phyloP scores from a whole-genome alignment of 2,797 vertebrate species.

The Neosalanx taihuensis region DNA sequence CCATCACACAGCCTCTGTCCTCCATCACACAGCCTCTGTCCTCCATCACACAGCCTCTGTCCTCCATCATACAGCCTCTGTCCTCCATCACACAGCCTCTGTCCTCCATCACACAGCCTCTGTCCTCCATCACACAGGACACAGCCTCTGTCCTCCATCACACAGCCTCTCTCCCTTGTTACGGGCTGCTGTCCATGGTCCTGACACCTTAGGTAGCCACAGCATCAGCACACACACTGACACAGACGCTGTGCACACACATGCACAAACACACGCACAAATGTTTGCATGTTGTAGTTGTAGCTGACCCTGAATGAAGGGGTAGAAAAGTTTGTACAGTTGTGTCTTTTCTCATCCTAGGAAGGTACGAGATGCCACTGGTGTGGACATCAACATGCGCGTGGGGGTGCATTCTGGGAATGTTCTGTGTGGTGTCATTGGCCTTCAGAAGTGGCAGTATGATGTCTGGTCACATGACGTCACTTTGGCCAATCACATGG shows the following conservation, averaged over 20 bases:
- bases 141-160: no score
- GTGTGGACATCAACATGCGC: constrained; percentile 96
- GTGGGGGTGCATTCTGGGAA: constrained; percentile 97
- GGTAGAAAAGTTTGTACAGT: not conserved
- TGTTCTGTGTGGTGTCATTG: constrained; percentile 94
- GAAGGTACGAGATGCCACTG: constrained; percentile 93
- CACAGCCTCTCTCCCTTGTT: no score
- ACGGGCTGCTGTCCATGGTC: no score
- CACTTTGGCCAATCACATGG: constrained; percentile 97
- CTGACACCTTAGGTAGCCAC: no score
- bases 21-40: no score
- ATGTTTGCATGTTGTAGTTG: constrained; percentile 2
- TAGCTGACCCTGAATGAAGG: constrained; percentile 1
- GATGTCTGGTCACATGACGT: constrained; percentile 99
- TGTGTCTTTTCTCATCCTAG: constrained; percentile 56
- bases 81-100: no score
- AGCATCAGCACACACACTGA: not conserved
- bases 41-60: no score
- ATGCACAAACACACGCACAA: constrained; percentile 5
- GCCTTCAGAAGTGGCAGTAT: constrained; percentile 97
- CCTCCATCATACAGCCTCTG: no score
- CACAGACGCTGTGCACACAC: not conserved
- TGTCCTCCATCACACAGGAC: no score
- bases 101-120: no score
- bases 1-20: no score